phyloP scores from a whole-genome alignment of 2,888 invertebrate species.

The Pediacus dermestoides region DNA sequence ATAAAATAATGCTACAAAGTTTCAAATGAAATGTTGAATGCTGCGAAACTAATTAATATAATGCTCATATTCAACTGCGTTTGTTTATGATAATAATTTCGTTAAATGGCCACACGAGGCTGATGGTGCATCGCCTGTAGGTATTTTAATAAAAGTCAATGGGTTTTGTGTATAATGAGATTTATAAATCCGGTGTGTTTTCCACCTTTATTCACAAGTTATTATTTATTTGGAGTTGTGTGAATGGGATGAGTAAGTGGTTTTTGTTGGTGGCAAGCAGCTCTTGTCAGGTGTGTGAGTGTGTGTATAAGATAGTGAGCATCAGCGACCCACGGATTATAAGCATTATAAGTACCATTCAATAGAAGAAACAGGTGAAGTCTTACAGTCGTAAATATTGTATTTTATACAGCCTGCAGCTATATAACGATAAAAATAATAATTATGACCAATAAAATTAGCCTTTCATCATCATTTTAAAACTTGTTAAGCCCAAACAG shows the following conservation, averaged over 20 bases:
- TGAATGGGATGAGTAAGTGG: conserved; percentile 30
- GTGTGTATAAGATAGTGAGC: conserved; percentile 2
- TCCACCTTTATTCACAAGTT: conserved; percentile 35
- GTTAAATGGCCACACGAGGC: too few relatives aligned
- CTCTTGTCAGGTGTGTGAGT: conserved; percentile 34
- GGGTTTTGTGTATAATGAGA: conserved; percentile 24
- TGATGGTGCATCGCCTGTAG: too few relatives aligned
- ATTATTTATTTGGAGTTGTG: conserved; percentile 32
- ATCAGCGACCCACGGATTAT: conserved; percentile 21
- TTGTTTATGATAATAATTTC: too few relatives aligned
- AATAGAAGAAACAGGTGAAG: conserved; percentile 39
- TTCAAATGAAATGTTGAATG: too few relatives aligned
- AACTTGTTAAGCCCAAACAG: conserved; percentile 28
- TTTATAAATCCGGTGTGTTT: conserved; percentile 34
- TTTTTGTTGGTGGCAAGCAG: conserved; percentile 33
- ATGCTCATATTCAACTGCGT: too few relatives aligned
- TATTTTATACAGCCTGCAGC: conserved; percentile 35
- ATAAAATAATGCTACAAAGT: background rate
- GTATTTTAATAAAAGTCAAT: conserved; percentile 17
- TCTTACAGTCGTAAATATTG: conserved; percentile 35
- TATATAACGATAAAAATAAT: conserved; percentile 40
- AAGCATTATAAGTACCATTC: conserved; percentile 23
- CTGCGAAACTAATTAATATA: too few relatives aligned
- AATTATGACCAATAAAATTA: conserved; percentile 38
- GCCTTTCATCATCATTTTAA: conserved; percentile 35